Conservation (phyloP, 2,113 vertebrate genomes). For the Colistium nudipinnis region DNA sequence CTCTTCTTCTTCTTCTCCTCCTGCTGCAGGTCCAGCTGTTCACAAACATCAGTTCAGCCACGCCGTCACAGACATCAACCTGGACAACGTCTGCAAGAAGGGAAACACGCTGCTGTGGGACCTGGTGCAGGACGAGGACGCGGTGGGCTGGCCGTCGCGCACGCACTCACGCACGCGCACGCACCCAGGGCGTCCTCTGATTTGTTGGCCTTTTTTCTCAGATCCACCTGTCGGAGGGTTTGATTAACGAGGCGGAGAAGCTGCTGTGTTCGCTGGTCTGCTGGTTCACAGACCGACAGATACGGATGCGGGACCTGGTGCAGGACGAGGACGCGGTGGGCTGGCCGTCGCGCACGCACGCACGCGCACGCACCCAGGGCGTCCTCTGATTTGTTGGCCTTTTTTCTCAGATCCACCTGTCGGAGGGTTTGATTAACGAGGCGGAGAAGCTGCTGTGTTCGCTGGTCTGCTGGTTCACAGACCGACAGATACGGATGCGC, state of each 20-base stretch:
- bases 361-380: not conserved
- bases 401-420: conserved; percentile 90
- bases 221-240: conserved; percentile 97
- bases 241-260: conserved; percentile 99
- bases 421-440: conserved; percentile 97
- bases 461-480: conserved; percentile 99
- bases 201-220: conserved; percentile 55
- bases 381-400: not conserved
- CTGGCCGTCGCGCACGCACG: too few relatives aligned
- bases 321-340: too few relatives aligned
- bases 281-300: conserved; percentile 99
- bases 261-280: conserved; percentile 97
- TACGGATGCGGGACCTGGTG: conserved; percentile 99
- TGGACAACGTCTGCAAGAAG: conserved; percentile 99
- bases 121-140: conserved; percentile 98
- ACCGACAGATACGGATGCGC: conserved; percentile 98
- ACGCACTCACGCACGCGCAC: not conserved
- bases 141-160: too few relatives aligned
- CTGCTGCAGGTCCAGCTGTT: conserved; percentile 91
- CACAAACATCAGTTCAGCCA: conserved; percentile 97
- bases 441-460: conserved; percentile 99
- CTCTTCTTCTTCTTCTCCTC: conserved; percentile 11
- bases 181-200: not conserved
- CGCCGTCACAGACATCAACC: conserved; percentile 96
- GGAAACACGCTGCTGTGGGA: conserved; percentile 99